Percentiles rank a stretch among this genome's conserved stretches.
Conservation (phyloP, 2,797 vertebrate genomes). For the Sorex maritimensis region DNA sequence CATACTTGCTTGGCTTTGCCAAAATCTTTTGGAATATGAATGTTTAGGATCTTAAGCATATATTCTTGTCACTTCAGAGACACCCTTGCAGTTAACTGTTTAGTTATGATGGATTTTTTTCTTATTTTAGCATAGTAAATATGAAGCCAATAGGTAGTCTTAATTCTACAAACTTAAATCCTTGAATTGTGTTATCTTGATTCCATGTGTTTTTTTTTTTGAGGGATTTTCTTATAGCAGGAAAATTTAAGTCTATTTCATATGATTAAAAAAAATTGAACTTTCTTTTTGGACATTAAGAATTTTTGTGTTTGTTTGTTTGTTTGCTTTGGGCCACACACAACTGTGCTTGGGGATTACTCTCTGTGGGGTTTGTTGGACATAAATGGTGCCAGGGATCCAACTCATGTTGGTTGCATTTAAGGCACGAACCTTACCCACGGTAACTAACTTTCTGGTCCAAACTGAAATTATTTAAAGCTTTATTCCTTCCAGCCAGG, state of each 20-base stretch:
- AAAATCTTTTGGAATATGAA: constrained; percentile 76
- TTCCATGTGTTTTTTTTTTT: constrained; percentile 66
- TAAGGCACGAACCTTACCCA: too few relatives aligned
- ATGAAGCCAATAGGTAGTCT: constrained; percentile 76
- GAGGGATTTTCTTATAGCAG: constrained; percentile 73
- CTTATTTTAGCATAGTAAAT: constrained; percentile 77
- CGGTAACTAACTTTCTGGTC: too few relatives aligned
- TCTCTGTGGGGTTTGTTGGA: too few relatives aligned
- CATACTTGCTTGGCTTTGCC: constrained; percentile 48
- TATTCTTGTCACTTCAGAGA: constrained; percentile 70
- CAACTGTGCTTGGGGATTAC: too few relatives aligned
- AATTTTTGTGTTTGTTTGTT: background rate
- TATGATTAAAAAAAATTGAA: constrained; percentile 52
- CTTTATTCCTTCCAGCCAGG: constrained; percentile 58
- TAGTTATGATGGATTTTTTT: constrained; percentile 48
- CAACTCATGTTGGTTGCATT: too few relatives aligned
- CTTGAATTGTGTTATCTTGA: constrained; percentile 61
- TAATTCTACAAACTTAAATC: constrained; percentile 72
- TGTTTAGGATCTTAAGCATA: constrained; percentile 66
- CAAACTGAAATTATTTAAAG: constrained; percentile 60
- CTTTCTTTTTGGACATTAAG: constrained; percentile 67
- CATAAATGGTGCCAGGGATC: too few relatives aligned
- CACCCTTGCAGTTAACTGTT: constrained; percentile 74
- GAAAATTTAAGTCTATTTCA: constrained; percentile 58
- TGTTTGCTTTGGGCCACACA: background rate